These are phyloP conservation scores for Cheilinus undulatus DNA, from an alignment of 2,113 vertebrate genomes.

Conservation along the genomic window DNA sequence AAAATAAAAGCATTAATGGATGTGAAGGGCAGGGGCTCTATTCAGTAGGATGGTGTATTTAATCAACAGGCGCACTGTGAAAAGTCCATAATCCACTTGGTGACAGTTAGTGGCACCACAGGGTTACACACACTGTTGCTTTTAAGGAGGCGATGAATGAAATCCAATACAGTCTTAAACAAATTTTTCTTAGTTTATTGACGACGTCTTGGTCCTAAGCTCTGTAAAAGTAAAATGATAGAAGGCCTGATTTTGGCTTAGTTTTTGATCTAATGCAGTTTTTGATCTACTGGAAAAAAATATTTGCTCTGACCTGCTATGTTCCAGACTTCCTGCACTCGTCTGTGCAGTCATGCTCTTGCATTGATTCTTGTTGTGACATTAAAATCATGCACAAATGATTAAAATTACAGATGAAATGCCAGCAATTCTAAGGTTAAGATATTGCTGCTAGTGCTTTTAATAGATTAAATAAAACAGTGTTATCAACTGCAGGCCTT, in stretches of 20 bases:
- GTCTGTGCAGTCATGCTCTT: not conserved
- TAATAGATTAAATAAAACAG: too few relatives aligned
- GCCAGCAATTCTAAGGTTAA: not conserved
- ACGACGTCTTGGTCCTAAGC: too few relatives aligned
- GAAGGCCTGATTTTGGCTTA: too few relatives aligned
- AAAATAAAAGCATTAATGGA: conserved; percentile 73
- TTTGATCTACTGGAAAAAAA: not conserved
- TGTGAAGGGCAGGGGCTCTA: conserved; percentile 46
- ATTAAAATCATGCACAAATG: not conserved
- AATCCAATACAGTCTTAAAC: not conserved
- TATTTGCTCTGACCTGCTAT: not conserved
- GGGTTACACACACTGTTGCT: conserved; percentile 41
- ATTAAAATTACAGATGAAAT: not conserved
- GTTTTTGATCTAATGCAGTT: not conserved
- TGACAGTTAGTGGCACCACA: conserved; percentile 46
- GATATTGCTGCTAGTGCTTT: too few relatives aligned
- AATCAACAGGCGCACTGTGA: conserved; percentile 61
- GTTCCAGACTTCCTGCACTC: not conserved
- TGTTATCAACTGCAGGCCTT: not conserved
- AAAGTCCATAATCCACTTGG: conserved; percentile 66
- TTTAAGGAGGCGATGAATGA: not conserved
- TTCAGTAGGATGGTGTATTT: conserved; percentile 59
- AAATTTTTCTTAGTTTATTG: too few relatives aligned
- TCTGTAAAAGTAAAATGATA: not conserved
- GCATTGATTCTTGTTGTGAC: not conserved